phyloP scores from a whole-genome alignment of 2,888 invertebrate species.

The Stegophylla sp. region DNA sequence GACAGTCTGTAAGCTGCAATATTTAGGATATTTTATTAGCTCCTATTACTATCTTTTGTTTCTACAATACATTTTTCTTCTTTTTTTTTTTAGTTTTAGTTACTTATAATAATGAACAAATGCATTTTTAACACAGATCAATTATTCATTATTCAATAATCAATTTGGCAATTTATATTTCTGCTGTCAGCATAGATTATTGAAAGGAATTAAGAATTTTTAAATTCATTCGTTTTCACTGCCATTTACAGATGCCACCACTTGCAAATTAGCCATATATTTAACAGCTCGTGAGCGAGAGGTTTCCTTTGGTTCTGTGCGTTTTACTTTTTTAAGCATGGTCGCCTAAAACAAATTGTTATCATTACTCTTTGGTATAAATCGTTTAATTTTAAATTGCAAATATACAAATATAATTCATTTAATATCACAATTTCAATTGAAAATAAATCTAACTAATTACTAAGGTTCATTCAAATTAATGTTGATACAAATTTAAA shows the following conservation, averaged over 20 bases:
- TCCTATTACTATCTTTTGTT: constrained; percentile 44
- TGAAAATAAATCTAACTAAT: too few species aligned
- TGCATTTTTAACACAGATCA: constrained; percentile 53
- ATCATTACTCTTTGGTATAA: neutral
- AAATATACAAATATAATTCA: too few species aligned
- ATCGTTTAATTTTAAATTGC: too few species aligned
- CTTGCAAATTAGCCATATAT: constrained; percentile 54
- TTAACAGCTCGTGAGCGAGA: constrained; percentile 61
- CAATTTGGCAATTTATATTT: constrained; percentile 38
- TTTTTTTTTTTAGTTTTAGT: constrained; percentile 39
- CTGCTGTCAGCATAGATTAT: constrained; percentile 45
- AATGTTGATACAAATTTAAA: too few species aligned
- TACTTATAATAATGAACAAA: constrained; percentile 49
- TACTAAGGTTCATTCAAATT: too few species aligned
- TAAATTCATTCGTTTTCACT: constrained; percentile 50
- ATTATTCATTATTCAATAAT: constrained; percentile 49
- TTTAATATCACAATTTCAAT: too few species aligned
- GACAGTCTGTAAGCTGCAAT: constrained; percentile 34
- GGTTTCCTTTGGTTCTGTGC: constrained; percentile 64
- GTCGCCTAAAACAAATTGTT: constrained; percentile 78
- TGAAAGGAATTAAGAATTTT: constrained; percentile 48
- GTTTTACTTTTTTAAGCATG: constrained; percentile 98
- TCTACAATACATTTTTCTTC: constrained; percentile 40
- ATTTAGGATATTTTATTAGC: constrained; percentile 35
- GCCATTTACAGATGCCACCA: constrained; percentile 44